Conservation (phyloP, 1,140 invertebrate species). For the Chionoecetes opilio region DNA sequence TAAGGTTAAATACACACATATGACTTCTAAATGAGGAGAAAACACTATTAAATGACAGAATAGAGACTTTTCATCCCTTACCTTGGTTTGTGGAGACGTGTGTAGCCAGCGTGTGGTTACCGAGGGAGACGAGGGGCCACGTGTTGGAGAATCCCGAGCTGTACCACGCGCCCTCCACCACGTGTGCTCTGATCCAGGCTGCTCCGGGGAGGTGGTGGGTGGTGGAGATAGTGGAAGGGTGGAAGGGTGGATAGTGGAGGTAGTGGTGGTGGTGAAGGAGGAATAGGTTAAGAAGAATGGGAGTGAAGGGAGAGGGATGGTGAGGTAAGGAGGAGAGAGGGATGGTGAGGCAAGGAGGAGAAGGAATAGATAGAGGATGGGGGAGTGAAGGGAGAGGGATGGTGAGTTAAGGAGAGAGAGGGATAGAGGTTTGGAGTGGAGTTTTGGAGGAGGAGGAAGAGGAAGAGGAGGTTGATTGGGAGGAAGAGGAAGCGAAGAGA, state of each 20-base stretch:
- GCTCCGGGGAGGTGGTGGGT: background rate
- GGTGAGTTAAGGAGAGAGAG: no score
- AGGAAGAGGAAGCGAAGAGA: background rate
- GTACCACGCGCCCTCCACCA: constrained; percentile 70
- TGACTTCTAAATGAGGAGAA: no score
- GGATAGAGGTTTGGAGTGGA: no score
- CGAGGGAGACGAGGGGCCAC: constrained; percentile 65
- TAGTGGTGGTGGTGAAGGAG: background rate
- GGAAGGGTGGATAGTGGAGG: background rate
- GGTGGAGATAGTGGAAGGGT: background rate
- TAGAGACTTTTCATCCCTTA: no score
- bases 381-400: background rate
- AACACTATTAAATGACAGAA: no score
- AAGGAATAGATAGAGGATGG: background rate
- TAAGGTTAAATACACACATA: no score
- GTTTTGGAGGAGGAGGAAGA: no score
- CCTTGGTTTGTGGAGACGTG: background rate
- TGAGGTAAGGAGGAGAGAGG: background rate
- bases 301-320: background rate
- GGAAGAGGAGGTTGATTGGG: background rate
- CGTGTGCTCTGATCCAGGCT: constrained; percentile 65
- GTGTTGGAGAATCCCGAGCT: constrained; percentile 71
- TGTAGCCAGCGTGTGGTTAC: constrained; percentile 49
- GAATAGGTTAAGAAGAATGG: background rate
- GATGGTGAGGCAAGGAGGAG: background rate